These are phyloP conservation scores for Glandiceps talaboti DNA, from an alignment of 53 echinoderm and acorn worm species.

Conservation along the genomic window DNA sequence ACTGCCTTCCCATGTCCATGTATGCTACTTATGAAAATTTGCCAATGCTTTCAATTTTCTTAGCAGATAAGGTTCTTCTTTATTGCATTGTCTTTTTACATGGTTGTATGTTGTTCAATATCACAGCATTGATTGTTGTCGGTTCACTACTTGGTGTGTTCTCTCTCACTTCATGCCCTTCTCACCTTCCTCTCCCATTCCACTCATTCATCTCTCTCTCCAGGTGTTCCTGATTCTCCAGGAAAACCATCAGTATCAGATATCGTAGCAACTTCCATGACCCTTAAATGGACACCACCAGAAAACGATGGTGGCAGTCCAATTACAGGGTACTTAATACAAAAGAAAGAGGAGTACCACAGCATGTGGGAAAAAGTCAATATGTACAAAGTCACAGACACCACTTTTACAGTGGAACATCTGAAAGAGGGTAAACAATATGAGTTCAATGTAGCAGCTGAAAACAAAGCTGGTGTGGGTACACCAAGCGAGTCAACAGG, in stretches of 20 bases:
- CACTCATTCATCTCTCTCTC: not conserved
- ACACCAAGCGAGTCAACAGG: constrained; percentile 57
- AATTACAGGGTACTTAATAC: constrained; percentile 67
- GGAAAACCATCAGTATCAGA: constrained; percentile 50
- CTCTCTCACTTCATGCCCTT: too few species aligned
- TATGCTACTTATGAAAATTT: too few species aligned
- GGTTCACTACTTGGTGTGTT: too few species aligned
- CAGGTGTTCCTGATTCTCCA: constrained; percentile 35
- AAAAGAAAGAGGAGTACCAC: constrained; percentile 55
- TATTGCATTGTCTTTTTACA: too few species aligned
- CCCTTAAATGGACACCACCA: constrained; percentile 67
- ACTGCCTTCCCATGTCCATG: too few species aligned
- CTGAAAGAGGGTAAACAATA: constrained; percentile 51
- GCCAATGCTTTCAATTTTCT: too few species aligned
- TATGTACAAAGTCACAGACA: constrained; percentile 35
- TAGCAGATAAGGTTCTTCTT: too few species aligned
- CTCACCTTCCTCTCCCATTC: too few species aligned
- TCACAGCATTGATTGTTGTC: too few species aligned
- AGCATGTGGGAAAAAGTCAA: constrained; percentile 61
- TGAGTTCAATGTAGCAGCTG: constrained; percentile 80
- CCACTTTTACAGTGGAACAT: constrained; percentile 55
- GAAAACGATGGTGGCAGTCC: constrained; percentile 72
- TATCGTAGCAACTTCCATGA: constrained; percentile 45
- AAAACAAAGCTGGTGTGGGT: constrained; percentile 78
- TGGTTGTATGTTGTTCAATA: too few species aligned